These are phyloP conservation scores for Sterna hirundo DNA, from an alignment of 2,113 vertebrate species.

Conservation along the genomic window DNA sequence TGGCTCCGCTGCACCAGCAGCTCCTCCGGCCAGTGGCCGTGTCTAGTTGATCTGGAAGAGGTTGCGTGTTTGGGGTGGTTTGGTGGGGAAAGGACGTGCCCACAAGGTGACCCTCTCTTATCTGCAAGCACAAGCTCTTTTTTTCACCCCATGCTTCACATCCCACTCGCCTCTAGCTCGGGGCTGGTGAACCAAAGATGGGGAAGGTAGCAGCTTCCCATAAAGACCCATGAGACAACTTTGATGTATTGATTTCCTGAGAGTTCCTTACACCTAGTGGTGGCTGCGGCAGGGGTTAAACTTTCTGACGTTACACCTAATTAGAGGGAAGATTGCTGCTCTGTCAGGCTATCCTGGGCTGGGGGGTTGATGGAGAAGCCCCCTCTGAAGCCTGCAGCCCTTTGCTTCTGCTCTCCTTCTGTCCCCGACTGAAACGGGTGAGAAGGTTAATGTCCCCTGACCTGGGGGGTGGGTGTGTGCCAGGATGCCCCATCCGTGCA, in stretches of 20 bases:
- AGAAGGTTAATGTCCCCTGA: neutral
- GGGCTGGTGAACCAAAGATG: neutral
- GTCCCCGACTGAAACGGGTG: accelerated
- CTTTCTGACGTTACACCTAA: neutral
- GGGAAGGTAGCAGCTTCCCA: neutral
- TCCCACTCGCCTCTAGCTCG: accelerated
- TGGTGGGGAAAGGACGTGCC: neutral
- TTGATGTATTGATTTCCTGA: neutral
- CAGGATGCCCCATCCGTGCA: neutral
- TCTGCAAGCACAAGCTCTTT: neutral
- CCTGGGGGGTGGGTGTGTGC: neutral
- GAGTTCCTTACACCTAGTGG: neutral
- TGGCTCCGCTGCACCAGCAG: neutral
- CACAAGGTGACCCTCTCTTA: neutral
- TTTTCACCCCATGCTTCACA: neutral
- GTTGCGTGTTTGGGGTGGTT: neutral
- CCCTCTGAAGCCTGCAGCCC: neutral
- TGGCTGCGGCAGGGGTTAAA: neutral
- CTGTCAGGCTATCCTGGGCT: neutral
- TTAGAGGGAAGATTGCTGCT: neutral
- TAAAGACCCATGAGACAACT: neutral
- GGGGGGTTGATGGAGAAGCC: neutral
- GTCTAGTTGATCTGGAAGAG: neutral
- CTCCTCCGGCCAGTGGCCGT: accelerated
- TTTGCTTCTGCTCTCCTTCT: neutral